Base-by-base conservation (phyloP, 1,140 invertebrate genomes). In the Lordiphosa stackelbergi region DNA sequence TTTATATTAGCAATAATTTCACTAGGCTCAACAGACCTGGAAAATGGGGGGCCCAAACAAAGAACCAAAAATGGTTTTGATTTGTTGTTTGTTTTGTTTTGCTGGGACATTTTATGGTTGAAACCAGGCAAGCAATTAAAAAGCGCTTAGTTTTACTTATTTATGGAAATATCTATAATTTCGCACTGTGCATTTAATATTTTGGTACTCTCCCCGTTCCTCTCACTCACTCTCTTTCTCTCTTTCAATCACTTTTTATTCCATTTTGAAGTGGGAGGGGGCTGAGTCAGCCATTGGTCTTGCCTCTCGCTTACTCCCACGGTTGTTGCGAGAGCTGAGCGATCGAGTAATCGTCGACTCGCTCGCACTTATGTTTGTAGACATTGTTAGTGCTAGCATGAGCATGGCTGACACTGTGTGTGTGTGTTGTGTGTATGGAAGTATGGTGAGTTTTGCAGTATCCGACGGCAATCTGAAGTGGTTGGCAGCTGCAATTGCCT, bases 1-100 rank as follows among this genome's bases (percentile, higher is more conserved):
- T 63, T 83, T 85, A 85, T 85, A 78, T 83, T 83, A 78, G 75
- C 83, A 78, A 83, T 83, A 72, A 83, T 83, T 84, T 84, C 57
- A 83, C 69, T 63, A 84, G 72, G 72, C 61, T 3, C 28, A 31
- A 2, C 28, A 31, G 28, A 31, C 6, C 28, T 8, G 7, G 16
- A 16, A 5, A 19, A 19, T 19, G 19, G 35, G 19, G 43, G 49
- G 45, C 54, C 19, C 13, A 16, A 35, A 55, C 34, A 54, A 41
- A 56, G 54, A 41, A 66, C 54, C 59, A 68, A 57, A 53, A 63
- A 53, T 58, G 54, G 55, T 52, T 83, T 75, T 81, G 63, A 70
- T 73, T 73, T 72, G 60, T 62, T 73, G 49, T 54, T 58, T 66
- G 45, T 31, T 19, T 49, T 42, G 10, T 34, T 53, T 9, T 60